phyloP scores from a whole-genome alignment of 1,140 invertebrate genomes.

The Rhopalosiphum padi region DNA sequence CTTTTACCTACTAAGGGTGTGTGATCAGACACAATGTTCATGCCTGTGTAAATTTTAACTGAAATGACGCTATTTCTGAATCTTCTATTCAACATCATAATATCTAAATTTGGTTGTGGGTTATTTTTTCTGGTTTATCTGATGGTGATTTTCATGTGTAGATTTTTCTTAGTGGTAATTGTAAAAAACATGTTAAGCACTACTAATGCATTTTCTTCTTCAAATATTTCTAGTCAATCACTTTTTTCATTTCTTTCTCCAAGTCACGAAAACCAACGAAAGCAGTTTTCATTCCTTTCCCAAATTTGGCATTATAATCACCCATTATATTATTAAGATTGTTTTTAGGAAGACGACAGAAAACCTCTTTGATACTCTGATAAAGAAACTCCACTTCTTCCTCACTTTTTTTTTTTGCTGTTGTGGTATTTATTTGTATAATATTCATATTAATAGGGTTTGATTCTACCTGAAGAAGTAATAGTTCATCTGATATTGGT shows the following conservation, averaged over 20 bases:
- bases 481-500: constrained; percentile 58
- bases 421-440: constrained; percentile 62
- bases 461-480: constrained; percentile 58
- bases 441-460: constrained; percentile 61
- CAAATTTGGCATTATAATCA: constrained; percentile 62
- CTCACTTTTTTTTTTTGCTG: constrained; percentile 42
- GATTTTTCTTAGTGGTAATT: constrained; percentile 61
- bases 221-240: constrained; percentile 62
- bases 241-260: constrained; percentile 62
- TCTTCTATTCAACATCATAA: constrained; percentile 61
- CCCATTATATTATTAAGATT: constrained; percentile 60
- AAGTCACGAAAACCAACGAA: constrained; percentile 59
- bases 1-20: constrained; percentile 60
- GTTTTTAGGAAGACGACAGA: constrained; percentile 57
- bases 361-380: constrained; percentile 61
- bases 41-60: constrained; percentile 61
- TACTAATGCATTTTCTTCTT: constrained; percentile 61
- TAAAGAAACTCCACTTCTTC: constrained; percentile 58
- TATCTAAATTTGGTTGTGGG: constrained; percentile 63
- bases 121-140: constrained; percentile 59
- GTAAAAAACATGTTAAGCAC: constrained; percentile 62
- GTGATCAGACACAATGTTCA: constrained; percentile 61
- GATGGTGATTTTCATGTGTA: constrained; percentile 63
- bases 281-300: constrained; percentile 56
- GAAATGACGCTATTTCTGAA: constrained; percentile 62